Evolutionary conservation across 2,797 vertebrate species (phyloP), one percentile per base, ranked within the genome.

Genomic region (Adelosebastes latens): DNA sequence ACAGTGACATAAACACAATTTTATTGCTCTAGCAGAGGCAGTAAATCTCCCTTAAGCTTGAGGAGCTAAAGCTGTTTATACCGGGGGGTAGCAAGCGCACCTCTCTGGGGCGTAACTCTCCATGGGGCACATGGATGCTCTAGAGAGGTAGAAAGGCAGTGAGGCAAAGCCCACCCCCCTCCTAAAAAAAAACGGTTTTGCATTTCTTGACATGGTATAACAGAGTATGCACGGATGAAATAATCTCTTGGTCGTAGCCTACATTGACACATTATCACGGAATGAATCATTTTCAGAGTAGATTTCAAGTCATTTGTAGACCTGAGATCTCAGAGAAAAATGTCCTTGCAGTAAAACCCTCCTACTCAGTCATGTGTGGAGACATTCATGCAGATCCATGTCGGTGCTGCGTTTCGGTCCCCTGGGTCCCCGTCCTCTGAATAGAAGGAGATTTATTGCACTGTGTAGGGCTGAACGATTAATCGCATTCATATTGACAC

Each of bases 1-100:
- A 77, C 75, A 58, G 72, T 74, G 81, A 72, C 82, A 88, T 84
- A 87, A 89, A 87, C 84, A 64, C 60, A 31, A 64, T 86, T 92
- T 87, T 83, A 88, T 91, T 90, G 87, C 88, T 88, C 73, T 56
- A 77, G 68, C 84, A 39, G 59, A 62, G 80, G 77, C 81, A 81
- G 66, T 94, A 86, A 87, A 91, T 93, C 90, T 91, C 82, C 82
- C 84, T 46, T 75, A 85, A 90, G 89, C 87, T 87, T 42, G 73
- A 81, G 67, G 81, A 85, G 84, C 73, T 91, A 82, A 89, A 89
- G 81, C 87, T 89, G 92, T 91, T 92, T 87, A 83, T 92, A 80
- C 72, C 74, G 22, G 83, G 75, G 81, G 89, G 83, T 71, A 77
- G 88, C 52, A 52, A 85, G 75, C 67, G 24, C 85, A 79, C 86